Base-by-base conservation (phyloP, 1,140 invertebrate species). In the Calliphora vicina region DNA sequence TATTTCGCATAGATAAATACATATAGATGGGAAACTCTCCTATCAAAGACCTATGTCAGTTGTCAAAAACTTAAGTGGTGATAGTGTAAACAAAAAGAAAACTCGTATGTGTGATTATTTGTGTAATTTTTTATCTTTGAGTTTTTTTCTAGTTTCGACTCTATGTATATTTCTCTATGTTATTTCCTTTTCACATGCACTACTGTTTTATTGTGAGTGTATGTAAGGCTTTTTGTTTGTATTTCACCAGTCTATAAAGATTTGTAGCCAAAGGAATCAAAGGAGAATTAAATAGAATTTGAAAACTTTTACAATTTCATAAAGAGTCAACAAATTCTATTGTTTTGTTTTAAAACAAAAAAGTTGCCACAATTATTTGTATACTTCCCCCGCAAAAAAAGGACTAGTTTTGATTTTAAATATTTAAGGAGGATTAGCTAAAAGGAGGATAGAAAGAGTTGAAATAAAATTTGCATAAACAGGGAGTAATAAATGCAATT, bases 261-360 rank as follows among this genome's bases (percentile, higher is more conserved):
- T 67, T 67, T 67, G 20, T 23, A 5, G 2, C 61, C 61, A 20
- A 15, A 10, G 9, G 25, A 67, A 67, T 23, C 61, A 67, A 57
- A 57, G 12, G 61, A 25, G 61, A 67, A 10, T 23, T 10, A 67
- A 67, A 67, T 67, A 2, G 20, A 67, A 25, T 23, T 67, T 23
- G n/a, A 67, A 67, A 67, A 67, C 20, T 67, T 67, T 67, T 67
- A 23, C 61, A 67, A 67, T 67, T 67, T 20, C 61, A 67, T 20
- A 67, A 67, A 10, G 61, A 6, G n/a, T 67, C 61, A 67, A 23
- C 20, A 25, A 67, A 67, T 23, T 67, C n/a, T 67, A 67, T 67
- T 67, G 57, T 67, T 20, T 20, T 67, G 8, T 67, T 67, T 20
- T 12, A 67, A 67, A 67, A 20, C 23, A 57, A 67, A 67, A 23